A percentile compares a stretch with the other conserved stretches of the same genome.
These are phyloP conservation scores for Actinemys pallida DNA, from an alignment of 2,113 vertebrate species.

Conservation along the genomic window DNA sequence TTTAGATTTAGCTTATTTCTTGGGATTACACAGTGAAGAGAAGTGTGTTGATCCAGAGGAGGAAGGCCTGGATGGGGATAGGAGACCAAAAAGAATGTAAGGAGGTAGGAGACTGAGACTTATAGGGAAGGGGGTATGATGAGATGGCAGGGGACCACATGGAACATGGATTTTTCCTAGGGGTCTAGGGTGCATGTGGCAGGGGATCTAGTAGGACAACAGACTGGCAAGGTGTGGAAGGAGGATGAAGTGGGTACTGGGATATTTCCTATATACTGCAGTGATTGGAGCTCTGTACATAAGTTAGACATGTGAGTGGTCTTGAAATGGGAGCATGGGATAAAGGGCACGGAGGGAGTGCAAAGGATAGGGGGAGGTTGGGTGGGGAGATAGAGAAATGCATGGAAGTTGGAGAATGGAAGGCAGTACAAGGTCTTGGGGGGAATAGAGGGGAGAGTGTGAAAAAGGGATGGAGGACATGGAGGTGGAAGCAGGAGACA, in stretches of 20 bases:
- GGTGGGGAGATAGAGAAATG: background rate
- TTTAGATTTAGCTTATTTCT: background rate
- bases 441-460: background rate
- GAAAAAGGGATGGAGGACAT: background rate
- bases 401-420: background rate
- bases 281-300: background rate
- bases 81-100: background rate
- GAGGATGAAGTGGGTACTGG: background rate
- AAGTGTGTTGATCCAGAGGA: background rate
- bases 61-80: background rate
- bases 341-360: background rate
- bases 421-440: background rate
- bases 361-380: background rate
- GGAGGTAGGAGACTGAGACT: background rate
- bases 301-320: background rate
- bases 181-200: fast-evolving
- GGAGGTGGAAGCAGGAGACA: background rate
- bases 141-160: background rate
- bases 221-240: background rate
- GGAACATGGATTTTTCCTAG: background rate
- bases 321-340: background rate
- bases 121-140: background rate
- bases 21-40: background rate
- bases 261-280: background rate
- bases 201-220: background rate